Conservation (phyloP, 2,888 invertebrate species). For the Cryptophagus acutangulus region DNA sequence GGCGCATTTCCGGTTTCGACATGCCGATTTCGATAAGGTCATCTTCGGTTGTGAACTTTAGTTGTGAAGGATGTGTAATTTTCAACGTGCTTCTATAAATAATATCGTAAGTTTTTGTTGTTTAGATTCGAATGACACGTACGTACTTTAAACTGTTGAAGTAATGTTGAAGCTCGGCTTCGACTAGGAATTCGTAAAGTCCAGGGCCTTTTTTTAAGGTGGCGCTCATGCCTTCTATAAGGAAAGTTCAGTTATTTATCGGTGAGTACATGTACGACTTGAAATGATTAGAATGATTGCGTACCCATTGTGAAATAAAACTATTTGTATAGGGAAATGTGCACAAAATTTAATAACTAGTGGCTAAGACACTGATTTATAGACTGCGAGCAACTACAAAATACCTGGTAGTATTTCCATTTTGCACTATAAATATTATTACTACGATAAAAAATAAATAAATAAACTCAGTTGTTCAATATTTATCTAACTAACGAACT, state of each 20-base stretch:
- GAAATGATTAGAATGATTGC: slow-evolving; percentile 20
- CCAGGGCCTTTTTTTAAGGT: slow-evolving; percentile 56
- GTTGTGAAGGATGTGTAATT: slow-evolving; percentile 78
- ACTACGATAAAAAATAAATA: slow-evolving; percentile 33
- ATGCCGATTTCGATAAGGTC: slow-evolving; percentile 89
- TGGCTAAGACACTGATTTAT: slow-evolving; percentile 20
- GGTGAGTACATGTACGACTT: background rate
- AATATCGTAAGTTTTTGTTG: background rate
- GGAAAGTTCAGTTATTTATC: slow-evolving; percentile 4
- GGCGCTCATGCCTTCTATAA: slow-evolving; percentile 41
- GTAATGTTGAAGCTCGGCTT: slow-evolving; percentile 92
- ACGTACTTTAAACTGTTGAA: slow-evolving; percentile 70
- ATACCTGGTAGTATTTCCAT: slow-evolving; percentile 44
- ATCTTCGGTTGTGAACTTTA: slow-evolving; percentile 91
- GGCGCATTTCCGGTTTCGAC: slow-evolving; percentile 90
- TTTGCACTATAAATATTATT: slow-evolving; percentile 27
- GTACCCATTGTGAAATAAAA: slow-evolving; percentile 37
- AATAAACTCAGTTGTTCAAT: too few species aligned
- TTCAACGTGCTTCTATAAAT: slow-evolving; percentile 77
- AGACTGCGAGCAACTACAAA: slow-evolving; percentile 30
- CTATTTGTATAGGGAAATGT: too few species aligned
- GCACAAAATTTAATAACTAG: slow-evolving; percentile 18
- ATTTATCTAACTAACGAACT: too few species aligned
- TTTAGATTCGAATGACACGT: background rate
- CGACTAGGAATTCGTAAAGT: slow-evolving; percentile 84